A percentile compares a stretch with the other conserved stretches of the same genome.
Evolutionary conservation across 2,888 invertebrate species (phyloP).

Genomic region (Pterobdella sp.): DNA sequence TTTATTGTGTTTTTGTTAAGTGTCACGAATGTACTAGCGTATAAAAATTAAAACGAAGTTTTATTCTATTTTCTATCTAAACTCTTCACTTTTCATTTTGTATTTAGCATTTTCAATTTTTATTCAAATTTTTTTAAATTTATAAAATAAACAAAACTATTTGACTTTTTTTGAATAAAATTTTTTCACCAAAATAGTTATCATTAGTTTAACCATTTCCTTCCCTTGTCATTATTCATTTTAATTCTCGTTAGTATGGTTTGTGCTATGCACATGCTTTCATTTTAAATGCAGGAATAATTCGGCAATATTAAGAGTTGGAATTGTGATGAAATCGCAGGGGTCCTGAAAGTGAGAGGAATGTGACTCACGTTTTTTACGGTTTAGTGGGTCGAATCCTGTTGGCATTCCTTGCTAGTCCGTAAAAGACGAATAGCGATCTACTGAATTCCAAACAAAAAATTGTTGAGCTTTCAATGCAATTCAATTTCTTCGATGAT

Average conservation of each 20-base stretch:
- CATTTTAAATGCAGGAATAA: background rate
- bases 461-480: background rate
- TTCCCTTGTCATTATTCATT: background rate
- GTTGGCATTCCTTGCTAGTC: background rate
- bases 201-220: background rate
- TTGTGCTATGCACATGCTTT: background rate
- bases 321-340: constrained; percentile 13
- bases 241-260: background rate
- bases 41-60: background rate
- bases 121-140: too few relatives aligned
- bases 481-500: background rate
- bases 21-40: too few relatives aligned
- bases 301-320: background rate
- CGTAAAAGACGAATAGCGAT: background rate
- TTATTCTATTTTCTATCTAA: background rate
- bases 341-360: constrained; percentile 9
- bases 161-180: background rate
- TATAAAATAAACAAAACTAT: background rate
- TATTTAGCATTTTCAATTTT: background rate
- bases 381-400: background rate
- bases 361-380: constrained; percentile 2
- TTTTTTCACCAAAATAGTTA: background rate
- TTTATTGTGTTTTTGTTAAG: too few relatives aligned
- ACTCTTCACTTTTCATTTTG: background rate
- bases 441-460: constrained; percentile 1